phyloP scores from a whole-genome alignment of 2,113 vertebrate species.

The Genyomyrus donnyi region DNA sequence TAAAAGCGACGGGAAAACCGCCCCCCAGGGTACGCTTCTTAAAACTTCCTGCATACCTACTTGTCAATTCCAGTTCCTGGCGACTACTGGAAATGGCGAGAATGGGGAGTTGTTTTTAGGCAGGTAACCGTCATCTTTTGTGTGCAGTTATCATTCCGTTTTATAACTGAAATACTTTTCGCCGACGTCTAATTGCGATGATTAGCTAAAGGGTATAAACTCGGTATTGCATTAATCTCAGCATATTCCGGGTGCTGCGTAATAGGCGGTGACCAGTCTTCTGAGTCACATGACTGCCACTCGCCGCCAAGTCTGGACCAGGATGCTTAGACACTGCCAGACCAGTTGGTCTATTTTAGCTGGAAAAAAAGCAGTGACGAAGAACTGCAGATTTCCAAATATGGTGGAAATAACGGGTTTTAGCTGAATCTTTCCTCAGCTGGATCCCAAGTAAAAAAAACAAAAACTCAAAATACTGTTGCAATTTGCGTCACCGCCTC shows the following conservation, averaged over 20 bases:
- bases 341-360: slow-evolving; percentile 9
- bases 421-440: not conserved
- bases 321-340: not conserved
- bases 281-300: slow-evolving; percentile 38
- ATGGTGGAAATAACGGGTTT: slow-evolving; percentile 39
- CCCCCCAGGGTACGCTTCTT: slow-evolving; percentile 46
- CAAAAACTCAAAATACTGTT: slow-evolving; percentile 13
- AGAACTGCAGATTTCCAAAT: slow-evolving; percentile 47
- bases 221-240: not conserved
- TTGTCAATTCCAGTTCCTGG: not conserved
- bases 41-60: not conserved
- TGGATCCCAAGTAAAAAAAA: not conserved
- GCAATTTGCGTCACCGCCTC: slow-evolving; percentile 42
- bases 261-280: not conserved
- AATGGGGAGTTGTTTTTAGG: not conserved
- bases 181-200: not conserved
- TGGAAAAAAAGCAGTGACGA: slow-evolving; percentile 13
- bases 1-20: slow-evolving; percentile 28
- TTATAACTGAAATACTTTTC: not conserved
- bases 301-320: slow-evolving; percentile 18
- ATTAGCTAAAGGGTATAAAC: not conserved
- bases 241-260: not conserved
- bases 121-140: not conserved
- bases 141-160: not conserved
- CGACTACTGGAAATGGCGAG: not conserved